Evolutionary conservation across 2,888 invertebrate species (phyloP), one percentile per base, ranked within the genome.

Genomic region (Eupithecia subfuscata): DNA sequence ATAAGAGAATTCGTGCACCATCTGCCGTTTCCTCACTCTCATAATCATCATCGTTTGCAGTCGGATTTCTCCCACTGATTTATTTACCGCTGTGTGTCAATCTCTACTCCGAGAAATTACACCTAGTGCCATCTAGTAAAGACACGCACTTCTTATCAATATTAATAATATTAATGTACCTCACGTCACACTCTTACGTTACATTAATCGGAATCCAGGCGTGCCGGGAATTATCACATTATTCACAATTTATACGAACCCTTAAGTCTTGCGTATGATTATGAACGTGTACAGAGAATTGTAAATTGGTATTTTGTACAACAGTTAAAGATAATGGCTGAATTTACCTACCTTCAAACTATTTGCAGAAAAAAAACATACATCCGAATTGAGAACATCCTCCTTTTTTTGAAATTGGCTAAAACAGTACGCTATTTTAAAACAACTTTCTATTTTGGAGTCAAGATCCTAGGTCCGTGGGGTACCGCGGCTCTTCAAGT

Each of bases 131-230:
- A 25, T 60, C 60, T 60, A 25, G 60, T 60, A 25, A 25, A 60
- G 12, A 14, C 4, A 60, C 56, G 56, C 56, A 60, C 12, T 60
- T 60, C 60, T 60, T 60, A 60, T 25, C 6, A 60, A 60, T 60
- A 60, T 56, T 12, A 56, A 56, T 56, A 48, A 72, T 65, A 70
- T 63, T 52, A 40, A 75, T 75, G 69, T 60, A 52, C 34, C 25
- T 70, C 72, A 73, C 72, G 75, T 69, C 72, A 75, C 65, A 64
- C 69, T 69, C 63, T 65, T 72, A 72, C 69, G 64, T 75, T 69
- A 75, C 65, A 40, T 30, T 72, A 75, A 72, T 75, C 48, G 64
- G 75, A 72, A 72, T 75, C 22, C 22, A 30, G 34, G 12, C 69
- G 72, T 69, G 72, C 37, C 34, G 25, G 43, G 75, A 75, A 75